Conservation (phyloP, 1,140 invertebrate species). For the Papilio helenus region DNA sequence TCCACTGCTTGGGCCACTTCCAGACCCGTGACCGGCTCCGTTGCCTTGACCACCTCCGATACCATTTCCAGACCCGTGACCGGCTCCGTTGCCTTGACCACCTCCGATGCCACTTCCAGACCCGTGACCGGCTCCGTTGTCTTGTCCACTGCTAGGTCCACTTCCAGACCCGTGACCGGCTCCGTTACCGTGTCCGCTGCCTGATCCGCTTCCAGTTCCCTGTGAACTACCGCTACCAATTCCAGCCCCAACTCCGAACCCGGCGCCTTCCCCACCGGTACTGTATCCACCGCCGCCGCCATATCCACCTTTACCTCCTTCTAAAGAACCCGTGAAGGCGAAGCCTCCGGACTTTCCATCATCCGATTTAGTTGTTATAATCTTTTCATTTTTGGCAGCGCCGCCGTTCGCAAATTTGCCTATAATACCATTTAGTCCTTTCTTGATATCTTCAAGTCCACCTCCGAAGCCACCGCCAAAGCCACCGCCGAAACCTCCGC, state of each 20-base stretch:
- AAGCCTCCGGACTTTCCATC: slow-evolving; percentile 60
- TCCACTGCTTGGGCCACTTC: slow-evolving; percentile 41
- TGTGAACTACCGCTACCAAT: slow-evolving; percentile 45
- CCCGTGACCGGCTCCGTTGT: too few species aligned
- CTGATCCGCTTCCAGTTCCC: slow-evolving; percentile 43
- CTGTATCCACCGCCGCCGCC: slow-evolving; percentile 52
- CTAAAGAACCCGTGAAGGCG: slow-evolving; percentile 55
- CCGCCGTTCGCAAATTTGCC: not conserved
- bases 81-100: slow-evolving; percentile 32
- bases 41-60: not conserved
- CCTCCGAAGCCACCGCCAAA: slow-evolving; percentile 41
- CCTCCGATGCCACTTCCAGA: slow-evolving; percentile 33
- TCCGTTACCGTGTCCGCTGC: slow-evolving; percentile 32
- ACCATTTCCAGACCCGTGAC: too few species aligned
- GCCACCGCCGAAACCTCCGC: not conserved
- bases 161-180: slow-evolving; percentile 29
- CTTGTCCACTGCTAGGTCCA: too few species aligned
- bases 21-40: slow-evolving; percentile 22
- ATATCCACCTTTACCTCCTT: slow-evolving; percentile 52
- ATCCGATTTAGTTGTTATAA: slow-evolving; percentile 51
- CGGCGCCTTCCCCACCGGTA: slow-evolving; percentile 46
- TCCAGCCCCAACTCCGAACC: slow-evolving; percentile 44
- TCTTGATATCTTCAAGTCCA: slow-evolving; percentile 16
- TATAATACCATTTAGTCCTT: not conserved
- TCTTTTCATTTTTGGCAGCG: slow-evolving; percentile 46